A percentile compares a stretch with the other conserved stretches of the same genome.
These are phyloP conservation scores for Orius insidiosus DNA, from an alignment of 1,140 invertebrate species.

Conservation along the genomic window DNA sequence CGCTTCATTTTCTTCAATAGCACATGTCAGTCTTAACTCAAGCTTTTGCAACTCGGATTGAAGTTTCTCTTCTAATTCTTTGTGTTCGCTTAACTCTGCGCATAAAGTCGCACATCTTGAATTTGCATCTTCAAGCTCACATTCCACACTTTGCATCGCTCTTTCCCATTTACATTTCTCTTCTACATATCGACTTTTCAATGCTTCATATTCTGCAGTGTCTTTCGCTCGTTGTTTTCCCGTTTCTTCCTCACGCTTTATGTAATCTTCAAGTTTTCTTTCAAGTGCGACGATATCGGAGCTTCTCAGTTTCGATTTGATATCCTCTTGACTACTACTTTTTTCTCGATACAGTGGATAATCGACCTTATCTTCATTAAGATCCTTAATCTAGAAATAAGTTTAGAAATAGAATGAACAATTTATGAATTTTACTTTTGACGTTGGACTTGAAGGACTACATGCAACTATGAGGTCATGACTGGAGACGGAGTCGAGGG, in stretches of 20 bases:
- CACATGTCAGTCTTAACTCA: no score
- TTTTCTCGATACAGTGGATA: conserved; percentile 10
- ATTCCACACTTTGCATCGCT: conserved; percentile 39
- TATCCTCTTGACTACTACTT: background rate
- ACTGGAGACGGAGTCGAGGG: conserved; percentile 42
- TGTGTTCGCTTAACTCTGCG: no score
- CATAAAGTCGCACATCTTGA: conserved; percentile 41
- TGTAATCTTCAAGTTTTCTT: conserved; percentile 34
- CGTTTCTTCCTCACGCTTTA: conserved; percentile 54
- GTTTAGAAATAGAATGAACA: background rate
- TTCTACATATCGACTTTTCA: conserved; percentile 31
- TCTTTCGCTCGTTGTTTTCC: conserved; percentile 47
- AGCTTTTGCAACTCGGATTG: no score
- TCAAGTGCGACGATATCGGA: conserved; percentile 8
- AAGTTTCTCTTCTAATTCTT: no score
- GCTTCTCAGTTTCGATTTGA: conserved; percentile 6
- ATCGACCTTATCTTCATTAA: conserved; percentile 8
- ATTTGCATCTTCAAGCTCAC: conserved; percentile 39
- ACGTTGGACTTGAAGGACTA: background rate
- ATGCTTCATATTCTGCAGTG: conserved; percentile 40
- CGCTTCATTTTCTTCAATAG: conserved; percentile 60
- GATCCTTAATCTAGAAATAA: conserved; percentile 9
- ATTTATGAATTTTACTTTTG: background rate
- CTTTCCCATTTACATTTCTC: conserved; percentile 46
- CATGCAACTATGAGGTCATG: conserved; percentile 28